These are phyloP conservation scores for Orthosia incerta DNA, from an alignment of 2,888 invertebrate species.

Conservation along the genomic window DNA sequence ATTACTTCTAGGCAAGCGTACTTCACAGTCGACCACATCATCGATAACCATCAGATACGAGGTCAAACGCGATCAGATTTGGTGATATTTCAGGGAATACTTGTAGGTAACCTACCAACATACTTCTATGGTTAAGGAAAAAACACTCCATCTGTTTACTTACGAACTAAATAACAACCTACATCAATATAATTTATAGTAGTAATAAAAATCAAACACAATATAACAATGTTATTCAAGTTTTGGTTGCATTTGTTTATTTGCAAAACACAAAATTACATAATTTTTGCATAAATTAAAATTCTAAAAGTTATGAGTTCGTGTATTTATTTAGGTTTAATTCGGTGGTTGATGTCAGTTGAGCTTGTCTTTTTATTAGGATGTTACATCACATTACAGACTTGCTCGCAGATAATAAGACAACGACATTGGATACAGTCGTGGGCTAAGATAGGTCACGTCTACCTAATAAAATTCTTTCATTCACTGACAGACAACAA, in stretches of 20 bases:
- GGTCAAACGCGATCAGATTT: too few relatives aligned
- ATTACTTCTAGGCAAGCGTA: too few relatives aligned
- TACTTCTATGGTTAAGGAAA: too few relatives aligned
- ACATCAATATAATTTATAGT: neutral
- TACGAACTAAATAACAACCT: neutral
- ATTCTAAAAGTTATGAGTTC: neutral
- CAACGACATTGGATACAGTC: slow-evolving; percentile 19
- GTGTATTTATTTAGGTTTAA: neutral
- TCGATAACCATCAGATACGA: too few relatives aligned
- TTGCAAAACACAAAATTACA: neutral
- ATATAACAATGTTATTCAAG: neutral
- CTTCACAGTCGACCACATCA: too few relatives aligned
- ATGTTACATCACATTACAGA: slow-evolving; percentile 40
- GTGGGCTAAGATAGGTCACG: slow-evolving; percentile 28
- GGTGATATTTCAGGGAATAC: too few relatives aligned
- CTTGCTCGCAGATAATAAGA: slow-evolving; percentile 15
- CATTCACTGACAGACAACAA: neutral
- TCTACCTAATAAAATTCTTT: neutral
- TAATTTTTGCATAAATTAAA: neutral
- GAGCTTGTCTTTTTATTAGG: slow-evolving; percentile 34
- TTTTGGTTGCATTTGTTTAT: neutral
- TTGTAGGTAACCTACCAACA: too few relatives aligned
- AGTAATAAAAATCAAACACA: neutral
- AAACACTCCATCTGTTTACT: too few relatives aligned
- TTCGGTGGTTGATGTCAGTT: slow-evolving; percentile 21